Base-by-base conservation (phyloP, 2,888 invertebrate genomes). In the Sycophila texana region DNA sequence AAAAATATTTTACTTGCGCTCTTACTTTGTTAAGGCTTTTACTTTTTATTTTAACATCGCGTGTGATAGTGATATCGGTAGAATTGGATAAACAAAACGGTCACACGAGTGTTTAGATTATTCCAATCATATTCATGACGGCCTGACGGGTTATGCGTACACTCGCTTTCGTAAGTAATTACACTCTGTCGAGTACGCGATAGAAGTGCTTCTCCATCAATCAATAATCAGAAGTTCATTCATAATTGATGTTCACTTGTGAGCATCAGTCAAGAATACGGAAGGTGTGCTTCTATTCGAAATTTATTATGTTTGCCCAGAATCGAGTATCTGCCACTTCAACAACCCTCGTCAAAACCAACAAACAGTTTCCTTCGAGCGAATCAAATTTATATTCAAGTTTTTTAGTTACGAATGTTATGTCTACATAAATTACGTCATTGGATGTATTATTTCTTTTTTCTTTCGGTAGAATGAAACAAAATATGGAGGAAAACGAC, bases 221-320 rank as follows among this genome's bases (percentile, higher is more conserved):
- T 77, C 72, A 72, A 77, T 77, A 77, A 66, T 51, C 57, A 2
- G 49, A 12, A 2, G 55, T 47, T 60, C 67, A 30, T 57, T 70
- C 22, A 53, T 70, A 55, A 77, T 77, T 71, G 65, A 77, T 71
- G 71, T 18, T 70, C 13, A 14, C 26, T 13, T 16, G 30, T 20
- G 66, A 53, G 51, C 74, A 47, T 30, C 3, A 55, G 5, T n/a
- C 58, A 58, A 0, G 66, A 22, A 53, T 14, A 39, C 26, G 66
- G 16, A 39, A 22, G 16, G 58, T 58, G 61, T 10, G 30, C 18
- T 53, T 67, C n/a, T 53, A 39, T 39, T 39, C 39, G 20, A 57
- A 57, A 74, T 74, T 74, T 74, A 74, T 65, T 39, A 74, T 74
- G 75, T 68, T 68, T 75, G 68, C n/a, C 60, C 68, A 61, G 61